Percentiles rank a stretch among this genome's conserved stretches.
Conservation (phyloP, 2,113 vertebrate species). For the Pachypanchax playfairii region DNA sequence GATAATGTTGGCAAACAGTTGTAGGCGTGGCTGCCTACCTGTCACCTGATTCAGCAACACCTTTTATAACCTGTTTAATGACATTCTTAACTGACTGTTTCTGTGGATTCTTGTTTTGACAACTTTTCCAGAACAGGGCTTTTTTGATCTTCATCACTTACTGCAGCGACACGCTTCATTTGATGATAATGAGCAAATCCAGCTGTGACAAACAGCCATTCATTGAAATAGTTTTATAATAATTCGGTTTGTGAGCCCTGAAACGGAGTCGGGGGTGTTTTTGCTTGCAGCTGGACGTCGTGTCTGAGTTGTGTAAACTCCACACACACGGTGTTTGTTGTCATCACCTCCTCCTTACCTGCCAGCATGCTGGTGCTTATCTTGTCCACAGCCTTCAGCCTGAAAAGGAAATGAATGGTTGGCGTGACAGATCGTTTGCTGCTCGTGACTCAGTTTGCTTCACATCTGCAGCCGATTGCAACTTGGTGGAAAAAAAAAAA, state of each 20-base stretch:
- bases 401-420: constrained; percentile 25
- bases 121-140: background rate
- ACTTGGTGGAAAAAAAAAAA: constrained; percentile 41
- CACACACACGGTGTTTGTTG: constrained; percentile 11
- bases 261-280: constrained; percentile 8
- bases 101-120: constrained; percentile 3
- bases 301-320: constrained; percentile 33
- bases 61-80: constrained; percentile 34
- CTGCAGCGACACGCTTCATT: constrained; percentile 7
- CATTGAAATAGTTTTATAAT: constrained; percentile 43
- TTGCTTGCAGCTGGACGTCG: constrained; percentile 10
- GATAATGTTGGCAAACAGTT: constrained; percentile 21
- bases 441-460: constrained; percentile 43
- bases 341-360: constrained; percentile 45
- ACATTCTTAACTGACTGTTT: constrained; percentile 35
- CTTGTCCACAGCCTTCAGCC: constrained; percentile 8
- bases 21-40: constrained; percentile 48
- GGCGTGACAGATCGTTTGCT: constrained; percentile 4
- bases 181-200: background rate
- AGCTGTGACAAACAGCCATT: background rate
- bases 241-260: constrained; percentile 6
- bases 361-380: constrained; percentile 21
- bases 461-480: constrained; percentile 55
- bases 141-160: background rate
- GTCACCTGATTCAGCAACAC: constrained; percentile 26